Conservation (phyloP, 1,140 invertebrate species). For the Drosophila parvula region DNA sequence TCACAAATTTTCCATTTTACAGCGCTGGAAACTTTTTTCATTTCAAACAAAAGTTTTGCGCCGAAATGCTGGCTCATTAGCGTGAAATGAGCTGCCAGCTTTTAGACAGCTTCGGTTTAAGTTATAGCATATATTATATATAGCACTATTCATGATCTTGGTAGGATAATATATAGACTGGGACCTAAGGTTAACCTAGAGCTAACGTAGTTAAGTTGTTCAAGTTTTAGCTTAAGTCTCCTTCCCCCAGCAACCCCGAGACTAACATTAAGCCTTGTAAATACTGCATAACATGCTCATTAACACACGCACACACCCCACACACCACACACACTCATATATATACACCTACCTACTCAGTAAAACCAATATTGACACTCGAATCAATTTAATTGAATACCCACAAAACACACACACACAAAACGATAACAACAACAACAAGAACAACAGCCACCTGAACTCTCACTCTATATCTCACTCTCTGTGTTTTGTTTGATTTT, state of each 20-base stretch:
- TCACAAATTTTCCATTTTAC: conserved; percentile 28
- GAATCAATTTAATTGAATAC: conserved; percentile 56
- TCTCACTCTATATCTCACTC: conserved; percentile 37
- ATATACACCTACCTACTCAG: conserved; percentile 21
- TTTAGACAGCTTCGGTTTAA: no score
- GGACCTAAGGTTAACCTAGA: neutral
- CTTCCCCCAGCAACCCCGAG: conserved; percentile 14
- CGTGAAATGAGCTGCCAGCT: conserved; percentile 30
- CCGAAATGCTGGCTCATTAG: conserved; percentile 28
- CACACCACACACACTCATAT: conserved; percentile 22
- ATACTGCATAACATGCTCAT: conserved; percentile 63
- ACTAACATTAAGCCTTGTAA: conserved; percentile 66
- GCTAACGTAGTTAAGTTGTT: neutral
- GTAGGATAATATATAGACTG: neutral
- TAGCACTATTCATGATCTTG: neutral
- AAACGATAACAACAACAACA: neutral
- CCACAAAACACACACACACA: conserved; percentile 17
- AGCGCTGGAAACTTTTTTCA: conserved; percentile 39
- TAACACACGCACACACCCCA: conserved; percentile 41
- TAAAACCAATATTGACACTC: conserved; percentile 59
- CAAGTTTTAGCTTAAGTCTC: neutral
- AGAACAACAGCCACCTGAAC: conserved; percentile 1
- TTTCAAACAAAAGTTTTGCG: conserved; percentile 20
- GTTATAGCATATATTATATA: neutral
- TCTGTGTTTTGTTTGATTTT: conserved; percentile 49